Conservation (phyloP, 1,140 invertebrate species). For the Caerostris extrusa region DNA sequence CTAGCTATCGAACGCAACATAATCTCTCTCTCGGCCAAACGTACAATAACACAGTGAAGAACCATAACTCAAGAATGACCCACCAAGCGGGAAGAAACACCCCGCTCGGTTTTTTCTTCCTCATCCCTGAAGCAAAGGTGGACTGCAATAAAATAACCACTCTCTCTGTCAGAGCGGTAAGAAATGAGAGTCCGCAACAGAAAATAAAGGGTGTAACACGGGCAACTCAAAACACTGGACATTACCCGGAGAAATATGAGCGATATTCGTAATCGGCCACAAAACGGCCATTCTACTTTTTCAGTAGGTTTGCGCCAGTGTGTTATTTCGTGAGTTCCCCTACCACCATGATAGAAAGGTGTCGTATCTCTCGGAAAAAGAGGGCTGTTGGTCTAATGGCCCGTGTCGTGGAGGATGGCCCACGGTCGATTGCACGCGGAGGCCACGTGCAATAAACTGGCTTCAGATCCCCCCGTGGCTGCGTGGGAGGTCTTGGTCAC, state of each 20-base stretch:
- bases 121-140: not conserved
- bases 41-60: slow-evolving; percentile 30
- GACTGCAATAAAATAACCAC: slow-evolving; percentile 30
- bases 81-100: not conserved
- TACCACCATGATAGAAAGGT: slow-evolving; percentile 8
- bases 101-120: not conserved
- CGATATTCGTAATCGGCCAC: slow-evolving; percentile 34
- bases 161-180: slow-evolving; percentile 27
- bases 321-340: slow-evolving; percentile 56
- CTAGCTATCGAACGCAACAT: slow-evolving; percentile 24
- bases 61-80: slow-evolving; percentile 38
- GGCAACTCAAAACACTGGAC: slow-evolving; percentile 51
- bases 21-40: slow-evolving; percentile 22
- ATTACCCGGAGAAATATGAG: slow-evolving; percentile 57
- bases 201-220: slow-evolving; percentile 55
- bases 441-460: slow-evolving; percentile 50
- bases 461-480: not conserved
- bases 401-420: slow-evolving; percentile 34
- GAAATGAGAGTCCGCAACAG: not conserved
- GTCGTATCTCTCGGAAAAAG: slow-evolving; percentile 9
- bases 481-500: slow-evolving; percentile 40
- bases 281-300: slow-evolving; percentile 35
- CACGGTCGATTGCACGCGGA: slow-evolving; percentile 46
- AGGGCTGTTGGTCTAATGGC: not conserved
- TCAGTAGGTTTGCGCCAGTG: slow-evolving; percentile 42